phyloP scores from a whole-genome alignment of 2,113 vertebrate genomes.

The Taxidea taxus region DNA sequence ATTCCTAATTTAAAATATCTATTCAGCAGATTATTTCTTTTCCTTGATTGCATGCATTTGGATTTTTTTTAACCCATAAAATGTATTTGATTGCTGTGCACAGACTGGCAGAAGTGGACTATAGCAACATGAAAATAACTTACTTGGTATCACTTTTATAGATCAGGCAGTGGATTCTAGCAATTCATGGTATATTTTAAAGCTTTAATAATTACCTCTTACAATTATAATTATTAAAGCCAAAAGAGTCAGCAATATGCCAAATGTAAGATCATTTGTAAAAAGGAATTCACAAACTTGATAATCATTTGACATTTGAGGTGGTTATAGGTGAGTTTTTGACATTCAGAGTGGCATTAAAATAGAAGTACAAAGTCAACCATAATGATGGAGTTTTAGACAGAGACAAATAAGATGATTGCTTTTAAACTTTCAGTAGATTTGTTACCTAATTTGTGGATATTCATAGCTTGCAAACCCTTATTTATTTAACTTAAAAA shows the following conservation, averaged over 20 bases:
- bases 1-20: constrained; percentile 42
- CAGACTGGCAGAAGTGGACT: background rate
- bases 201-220: background rate
- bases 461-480: background rate
- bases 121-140: background rate
- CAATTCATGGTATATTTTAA: background rate
- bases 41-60: background rate
- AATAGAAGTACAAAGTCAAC: constrained; percentile 68
- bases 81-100: background rate
- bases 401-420: constrained; percentile 68
- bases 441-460: background rate
- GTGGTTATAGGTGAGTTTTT: constrained; percentile 64
- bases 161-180: background rate
- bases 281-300: constrained; percentile 45
- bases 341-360: constrained; percentile 65
- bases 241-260: background rate
- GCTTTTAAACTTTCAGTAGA: constrained; percentile 73
- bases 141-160: background rate
- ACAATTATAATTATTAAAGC: background rate
- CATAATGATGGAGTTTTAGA: constrained; percentile 53
- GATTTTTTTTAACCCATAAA: constrained; percentile 18
- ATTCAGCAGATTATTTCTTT: background rate
- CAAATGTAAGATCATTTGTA: constrained; percentile 30
- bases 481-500: constrained; percentile 1
- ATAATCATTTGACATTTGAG: constrained; percentile 44